Base-by-base conservation (phyloP, 2,888 invertebrate genomes). In the Lepidocyrtinus sp. region DNA sequence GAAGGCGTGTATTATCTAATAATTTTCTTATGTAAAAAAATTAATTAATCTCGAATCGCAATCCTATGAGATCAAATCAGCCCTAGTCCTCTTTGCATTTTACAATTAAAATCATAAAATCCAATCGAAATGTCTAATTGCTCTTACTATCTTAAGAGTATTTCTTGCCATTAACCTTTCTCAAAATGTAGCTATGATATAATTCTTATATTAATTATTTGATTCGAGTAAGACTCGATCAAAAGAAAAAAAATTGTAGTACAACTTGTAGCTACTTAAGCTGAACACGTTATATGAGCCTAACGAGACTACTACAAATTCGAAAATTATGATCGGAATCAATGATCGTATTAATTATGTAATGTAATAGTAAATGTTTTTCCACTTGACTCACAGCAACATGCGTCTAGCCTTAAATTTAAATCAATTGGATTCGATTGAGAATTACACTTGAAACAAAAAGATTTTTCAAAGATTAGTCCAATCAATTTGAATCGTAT, bases 181-280 rank as follows among this genome's bases (percentile, higher is more conserved):
- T 2, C 50, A 50, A 50, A 50, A 50, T n/a, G n/a, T n/a, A n/a
- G n/a, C n/a, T n/a, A n/a, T 50, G 50, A 50, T 50, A 50, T 50
- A 50, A 50, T 50, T 50, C 50, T n/a, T 50, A n/a, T 50, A 3
- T 67, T 68, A 68, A 68, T 68, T 50, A 68, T 68, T 17, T 45
- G 25, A 19, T 50, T 22, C 50, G 68, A 26, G 46, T 55, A 50
- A 68, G 68, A 50, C 68, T 68, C 50, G 50, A 68, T 67, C 46
- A 67, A 68, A 24, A n/a, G n/a, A n/a, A 68, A 50, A 24, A 50
- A 50, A 50, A 17, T 50, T 50, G 50, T 50, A 50, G 50, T n/a
- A 50, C 50, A 50, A 15, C 50, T 50, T 50, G 50, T 50, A 50
- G 17, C 50, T 50, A 50, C 50, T 50, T 36, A n/a, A 50, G 50